These are phyloP conservation scores for Melanostoma scalare DNA, from an alignment of 2,888 invertebrate genomes.

Conservation along the genomic window DNA sequence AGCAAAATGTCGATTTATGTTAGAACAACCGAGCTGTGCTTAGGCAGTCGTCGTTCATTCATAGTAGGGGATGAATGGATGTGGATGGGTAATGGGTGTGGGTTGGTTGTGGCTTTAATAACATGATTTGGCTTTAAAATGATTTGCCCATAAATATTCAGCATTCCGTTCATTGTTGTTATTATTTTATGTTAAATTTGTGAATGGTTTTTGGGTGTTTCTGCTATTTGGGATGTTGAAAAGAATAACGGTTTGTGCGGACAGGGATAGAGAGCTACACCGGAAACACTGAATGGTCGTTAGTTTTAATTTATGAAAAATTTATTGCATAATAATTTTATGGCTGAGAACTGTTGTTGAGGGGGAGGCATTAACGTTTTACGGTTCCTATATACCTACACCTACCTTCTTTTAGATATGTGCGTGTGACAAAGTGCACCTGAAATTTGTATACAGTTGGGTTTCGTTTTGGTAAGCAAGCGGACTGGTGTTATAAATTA, in stretches of 20 bases:
- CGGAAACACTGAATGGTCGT: conserved; percentile 70
- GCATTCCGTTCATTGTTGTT: conserved; percentile 45
- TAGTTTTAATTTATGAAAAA: conserved; percentile 73
- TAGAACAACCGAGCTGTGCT: conserved; percentile 9
- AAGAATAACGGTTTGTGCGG: conserved; percentile 17
- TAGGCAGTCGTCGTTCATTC: not conserved
- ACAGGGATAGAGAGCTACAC: conserved; percentile 9
- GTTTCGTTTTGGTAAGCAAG: not conserved
- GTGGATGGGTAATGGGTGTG: not conserved
- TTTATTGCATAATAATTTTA: conserved; percentile 72
- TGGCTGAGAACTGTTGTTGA: conserved; percentile 51
- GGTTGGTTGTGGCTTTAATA: conserved; percentile 49
- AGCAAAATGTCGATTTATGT: conserved; percentile 60
- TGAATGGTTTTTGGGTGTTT: conserved; percentile 13
- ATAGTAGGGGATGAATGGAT: not conserved
- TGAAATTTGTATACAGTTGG: conserved; percentile 42
- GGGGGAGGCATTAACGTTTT: not conserved
- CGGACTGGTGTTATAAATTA: conserved; percentile 61
- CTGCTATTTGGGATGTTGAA: not conserved
- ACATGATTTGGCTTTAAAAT: conserved; percentile 70
- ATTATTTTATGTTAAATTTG: conserved; percentile 32
- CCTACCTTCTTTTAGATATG: not conserved
- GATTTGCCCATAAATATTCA: conserved; percentile 67
- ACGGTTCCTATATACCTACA: too few relatives aligned
- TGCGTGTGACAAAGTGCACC: conserved; percentile 68